phyloP scores from a whole-genome alignment of 2,888 invertebrate genomes.

The Ariolimax columbianus region DNA sequence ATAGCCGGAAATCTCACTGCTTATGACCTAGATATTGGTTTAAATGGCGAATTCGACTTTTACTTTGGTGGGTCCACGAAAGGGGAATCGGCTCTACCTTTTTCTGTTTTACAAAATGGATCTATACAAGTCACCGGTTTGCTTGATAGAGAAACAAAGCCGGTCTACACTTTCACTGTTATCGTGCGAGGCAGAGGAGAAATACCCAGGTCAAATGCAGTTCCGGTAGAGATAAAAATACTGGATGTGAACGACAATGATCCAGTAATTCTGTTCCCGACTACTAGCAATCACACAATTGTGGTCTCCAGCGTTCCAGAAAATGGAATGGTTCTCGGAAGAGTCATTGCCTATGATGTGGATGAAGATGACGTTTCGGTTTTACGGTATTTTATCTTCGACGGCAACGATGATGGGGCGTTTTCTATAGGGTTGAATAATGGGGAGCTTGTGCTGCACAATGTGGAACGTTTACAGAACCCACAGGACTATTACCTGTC shows the following conservation, averaged over 20 bases:
- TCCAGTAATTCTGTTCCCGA: slow-evolving; percentile 88
- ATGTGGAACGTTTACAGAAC: slow-evolving; percentile 44
- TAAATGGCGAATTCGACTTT: slow-evolving; percentile 51
- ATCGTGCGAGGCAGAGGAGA: slow-evolving; percentile 69
- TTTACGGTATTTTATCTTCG: slow-evolving; percentile 91
- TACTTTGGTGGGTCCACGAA: slow-evolving; percentile 31
- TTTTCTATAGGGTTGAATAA: slow-evolving; percentile 85
- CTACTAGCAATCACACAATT: slow-evolving; percentile 95
- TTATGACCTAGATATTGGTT: slow-evolving; percentile 50
- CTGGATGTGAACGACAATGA: slow-evolving; percentile 70
- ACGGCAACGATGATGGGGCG: slow-evolving; percentile 84
- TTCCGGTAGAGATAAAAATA: slow-evolving; percentile 63
- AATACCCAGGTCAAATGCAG: slow-evolving; percentile 58
- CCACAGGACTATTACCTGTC: slow-evolving; percentile 52
- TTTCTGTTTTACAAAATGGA: slow-evolving; percentile 84
- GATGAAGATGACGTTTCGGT: slow-evolving; percentile 91
- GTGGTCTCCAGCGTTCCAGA: slow-evolving; percentile 78
- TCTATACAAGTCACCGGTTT: slow-evolving; percentile 89
- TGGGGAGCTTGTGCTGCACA: slow-evolving; percentile 88
- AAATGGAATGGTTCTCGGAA: slow-evolving; percentile 47
- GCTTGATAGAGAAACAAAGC: slow-evolving; percentile 84
- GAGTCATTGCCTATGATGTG: slow-evolving; percentile 81
- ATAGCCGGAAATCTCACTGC: slow-evolving; percentile 51
- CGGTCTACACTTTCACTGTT: slow-evolving; percentile 67
- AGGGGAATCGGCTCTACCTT: slow-evolving; percentile 51